Conservation (phyloP, 2,888 invertebrate species). For the Latrodectus elegans region DNA sequence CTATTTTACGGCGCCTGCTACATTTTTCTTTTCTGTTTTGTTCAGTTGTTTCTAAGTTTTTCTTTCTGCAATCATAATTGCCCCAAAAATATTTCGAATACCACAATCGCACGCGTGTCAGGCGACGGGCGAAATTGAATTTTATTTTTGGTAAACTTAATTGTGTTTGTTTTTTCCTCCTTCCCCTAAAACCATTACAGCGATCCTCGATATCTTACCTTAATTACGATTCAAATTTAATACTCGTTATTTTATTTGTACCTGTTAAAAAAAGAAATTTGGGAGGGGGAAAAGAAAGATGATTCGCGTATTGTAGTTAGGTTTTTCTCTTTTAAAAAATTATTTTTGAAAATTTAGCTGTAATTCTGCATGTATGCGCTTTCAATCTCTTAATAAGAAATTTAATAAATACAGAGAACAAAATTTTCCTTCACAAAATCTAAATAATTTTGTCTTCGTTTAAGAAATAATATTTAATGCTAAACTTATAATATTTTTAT, state of each 20-base stretch:
- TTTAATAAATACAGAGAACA: too few relatives aligned
- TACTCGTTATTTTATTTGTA: background rate
- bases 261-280: background rate
- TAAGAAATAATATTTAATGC: too few relatives aligned
- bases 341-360: too few relatives aligned
- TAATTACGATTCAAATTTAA: constrained; percentile 11
- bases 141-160: background rate
- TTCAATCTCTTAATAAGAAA: too few relatives aligned
- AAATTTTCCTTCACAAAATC: too few relatives aligned
- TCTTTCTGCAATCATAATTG: constrained; percentile 38
- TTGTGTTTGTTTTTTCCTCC: background rate
- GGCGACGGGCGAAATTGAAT: constrained; percentile 31
- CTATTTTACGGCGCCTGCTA: constrained; percentile 40
- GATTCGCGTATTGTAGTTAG: too few relatives aligned
- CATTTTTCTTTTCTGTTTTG: background rate
- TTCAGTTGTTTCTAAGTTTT: background rate
- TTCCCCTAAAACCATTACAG: constrained; percentile 12
- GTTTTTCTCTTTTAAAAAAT: too few relatives aligned
- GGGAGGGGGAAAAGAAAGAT: background rate
- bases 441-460: too few relatives aligned
- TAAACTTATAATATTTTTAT: too few relatives aligned
- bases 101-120: constrained; percentile 37
- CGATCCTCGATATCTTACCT: constrained; percentile 11
- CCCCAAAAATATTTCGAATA: constrained; percentile 27
- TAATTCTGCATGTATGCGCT: too few relatives aligned